Conservation (phyloP, 2,888 invertebrate genomes). For the Thalpophila matura region DNA sequence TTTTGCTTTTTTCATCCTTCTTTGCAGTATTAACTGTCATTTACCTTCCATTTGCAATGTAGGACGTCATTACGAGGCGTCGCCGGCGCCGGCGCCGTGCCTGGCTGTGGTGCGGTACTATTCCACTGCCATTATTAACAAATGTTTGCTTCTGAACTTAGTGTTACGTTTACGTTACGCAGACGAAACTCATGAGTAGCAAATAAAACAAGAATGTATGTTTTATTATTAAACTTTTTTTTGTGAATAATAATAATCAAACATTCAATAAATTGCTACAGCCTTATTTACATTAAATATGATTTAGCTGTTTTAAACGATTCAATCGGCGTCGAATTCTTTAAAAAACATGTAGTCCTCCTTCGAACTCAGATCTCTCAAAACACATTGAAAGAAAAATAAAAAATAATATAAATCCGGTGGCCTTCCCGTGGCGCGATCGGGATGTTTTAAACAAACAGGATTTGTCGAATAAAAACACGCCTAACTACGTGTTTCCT, state of each 20-base stretch:
- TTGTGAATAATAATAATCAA: no score
- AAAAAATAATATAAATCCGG: conserved; percentile 7
- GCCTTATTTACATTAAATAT: not conserved
- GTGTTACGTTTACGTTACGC: conserved; percentile 4
- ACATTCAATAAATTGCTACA: no score
- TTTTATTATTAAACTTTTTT: no score
- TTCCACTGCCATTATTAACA: conserved; percentile 5
- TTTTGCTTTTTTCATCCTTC: no score
- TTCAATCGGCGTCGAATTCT: not conserved
- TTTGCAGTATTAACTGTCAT: no score
- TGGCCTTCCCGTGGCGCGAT: conserved; percentile 8
- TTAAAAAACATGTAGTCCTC: not conserved
- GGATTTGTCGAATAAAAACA: conserved; percentile 30
- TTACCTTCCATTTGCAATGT: no score
- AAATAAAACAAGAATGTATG: not conserved
- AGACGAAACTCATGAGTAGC: not conserved
- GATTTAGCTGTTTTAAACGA: not conserved
- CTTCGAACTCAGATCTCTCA: not conserved
- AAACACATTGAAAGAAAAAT: not conserved
- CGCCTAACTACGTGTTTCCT: conserved; percentile 30
- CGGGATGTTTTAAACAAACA: conserved; percentile 37
- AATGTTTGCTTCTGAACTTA: conserved; percentile 18
- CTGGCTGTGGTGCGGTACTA: not conserved
- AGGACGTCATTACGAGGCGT: conserved; percentile 13
- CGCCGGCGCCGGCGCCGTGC: not conserved